phyloP scores from a whole-genome alignment of 2,888 invertebrate species.

The Drepana falcataria region DNA sequence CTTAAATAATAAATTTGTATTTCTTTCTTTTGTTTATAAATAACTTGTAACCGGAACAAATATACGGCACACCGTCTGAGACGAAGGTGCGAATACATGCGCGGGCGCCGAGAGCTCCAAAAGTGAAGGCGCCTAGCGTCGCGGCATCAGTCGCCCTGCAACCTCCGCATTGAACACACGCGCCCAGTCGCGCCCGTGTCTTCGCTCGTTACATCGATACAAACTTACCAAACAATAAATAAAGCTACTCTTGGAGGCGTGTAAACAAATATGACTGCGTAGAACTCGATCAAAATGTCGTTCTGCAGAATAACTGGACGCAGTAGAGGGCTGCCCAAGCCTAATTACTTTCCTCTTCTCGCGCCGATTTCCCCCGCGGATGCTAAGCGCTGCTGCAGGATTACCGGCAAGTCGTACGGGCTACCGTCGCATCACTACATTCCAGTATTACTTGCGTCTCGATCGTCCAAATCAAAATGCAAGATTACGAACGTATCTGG shows the following conservation, averaged over 20 bases:
- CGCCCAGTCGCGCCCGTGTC: conserved; percentile 40
- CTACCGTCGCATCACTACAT: conserved; percentile 88
- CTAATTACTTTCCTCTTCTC: conserved; percentile 89
- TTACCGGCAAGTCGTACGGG: conserved; percentile 87
- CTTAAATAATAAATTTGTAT: conserved; percentile 62
- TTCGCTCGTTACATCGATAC: conserved; percentile 35
- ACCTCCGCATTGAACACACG: conserved; percentile 51
- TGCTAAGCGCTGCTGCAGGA: conserved; percentile 87
- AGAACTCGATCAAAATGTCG: conserved; percentile 74
- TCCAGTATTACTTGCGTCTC: conserved; percentile 82
- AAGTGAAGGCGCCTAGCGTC: conserved; percentile 22
- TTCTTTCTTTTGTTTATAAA: conserved; percentile 73
- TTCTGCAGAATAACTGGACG: conserved; percentile 90
- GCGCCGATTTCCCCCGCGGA: conserved; percentile 91
- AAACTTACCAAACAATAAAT: conserved; percentile 29
- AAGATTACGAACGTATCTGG: conserved; percentile 82
- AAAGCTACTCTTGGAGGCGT: conserved; percentile 21
- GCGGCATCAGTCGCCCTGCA: conserved; percentile 56
- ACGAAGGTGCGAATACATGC: conserved; percentile 64
- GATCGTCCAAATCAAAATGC: conserved; percentile 75
- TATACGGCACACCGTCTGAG: conserved; percentile 69
- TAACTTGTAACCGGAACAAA: conserved; percentile 74
- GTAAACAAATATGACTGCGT: conserved; percentile 68
- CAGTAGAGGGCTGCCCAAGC: conserved; percentile 87
- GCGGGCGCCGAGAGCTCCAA: conserved; percentile 40